phyloP scores from a whole-genome alignment of 2,797 vertebrate genomes.

The Helostoma temminkii region DNA sequence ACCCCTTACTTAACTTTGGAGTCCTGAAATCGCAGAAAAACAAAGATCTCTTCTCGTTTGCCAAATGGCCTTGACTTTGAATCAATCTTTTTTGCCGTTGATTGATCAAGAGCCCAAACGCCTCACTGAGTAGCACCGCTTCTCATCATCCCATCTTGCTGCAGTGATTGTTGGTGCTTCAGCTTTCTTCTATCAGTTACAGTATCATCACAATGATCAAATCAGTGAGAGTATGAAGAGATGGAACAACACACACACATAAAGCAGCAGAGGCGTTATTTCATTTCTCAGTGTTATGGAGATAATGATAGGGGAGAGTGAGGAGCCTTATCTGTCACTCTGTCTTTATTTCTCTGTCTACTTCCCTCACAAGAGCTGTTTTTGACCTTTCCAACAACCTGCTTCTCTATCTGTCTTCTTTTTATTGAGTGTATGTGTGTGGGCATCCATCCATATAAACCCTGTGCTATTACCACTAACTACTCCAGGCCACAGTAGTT shows the following conservation, averaged over 20 bases:
- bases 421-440: slow-evolving; percentile 5
- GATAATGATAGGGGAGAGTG: slow-evolving; percentile 30
- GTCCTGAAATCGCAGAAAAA: no score
- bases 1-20: slow-evolving; percentile 19
- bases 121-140: background rate
- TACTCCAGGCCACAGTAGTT: slow-evolving; percentile 64
- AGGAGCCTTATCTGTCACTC: slow-evolving; percentile 9
- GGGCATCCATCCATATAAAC: slow-evolving; percentile 29
- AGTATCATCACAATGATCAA: no score
- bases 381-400: slow-evolving; percentile 44
- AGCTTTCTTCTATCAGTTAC: no score
- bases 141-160: background rate
- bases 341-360: slow-evolving; percentile 37
- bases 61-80: slow-evolving; percentile 5
- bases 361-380: slow-evolving; percentile 28
- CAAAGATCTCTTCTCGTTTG: slow-evolving; percentile 31
- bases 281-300: slow-evolving; percentile 12
- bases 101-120: slow-evolving; percentile 47
- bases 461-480: slow-evolving; percentile 60
- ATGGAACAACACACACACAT: background rate
- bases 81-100: slow-evolving; percentile 25
- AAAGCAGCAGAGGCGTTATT: background rate
- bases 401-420: slow-evolving; percentile 25
- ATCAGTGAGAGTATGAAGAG: background rate
- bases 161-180: no score